Evolutionary conservation across 2,888 invertebrate genomes (phyloP).

Genomic region (Glyphotaelius pellucidus): DNA sequence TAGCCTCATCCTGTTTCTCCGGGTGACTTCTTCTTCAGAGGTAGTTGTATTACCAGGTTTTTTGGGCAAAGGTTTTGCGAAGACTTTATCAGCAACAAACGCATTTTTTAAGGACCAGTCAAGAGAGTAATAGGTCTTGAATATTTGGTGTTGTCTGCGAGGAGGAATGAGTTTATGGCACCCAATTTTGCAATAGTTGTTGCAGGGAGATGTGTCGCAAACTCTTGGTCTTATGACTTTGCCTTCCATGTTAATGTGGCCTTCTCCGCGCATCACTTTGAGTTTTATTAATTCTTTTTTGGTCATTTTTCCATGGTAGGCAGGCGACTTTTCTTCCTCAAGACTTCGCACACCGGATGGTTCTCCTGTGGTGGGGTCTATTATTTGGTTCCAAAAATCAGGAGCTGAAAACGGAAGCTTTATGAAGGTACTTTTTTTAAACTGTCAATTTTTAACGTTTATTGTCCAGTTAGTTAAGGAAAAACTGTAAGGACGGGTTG

Average conservation of each 20-base stretch:
- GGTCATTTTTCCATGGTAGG: background rate
- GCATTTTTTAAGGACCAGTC: conserved; percentile 43
- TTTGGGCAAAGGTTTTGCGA: conserved; percentile 8
- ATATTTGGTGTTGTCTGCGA: conserved; percentile 9
- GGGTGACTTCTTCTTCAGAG: background rate
- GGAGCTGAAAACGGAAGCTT: background rate
- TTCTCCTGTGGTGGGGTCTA: background rate
- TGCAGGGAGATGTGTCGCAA: background rate
- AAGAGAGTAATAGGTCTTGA: conserved; percentile 35
- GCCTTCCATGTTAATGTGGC: background rate
- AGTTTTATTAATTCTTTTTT: conserved; percentile 9
- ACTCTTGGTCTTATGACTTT: conserved; percentile 17
- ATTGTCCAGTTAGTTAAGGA: too few species aligned
- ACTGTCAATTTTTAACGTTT: background rate
- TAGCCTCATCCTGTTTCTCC: conserved; percentile 7
- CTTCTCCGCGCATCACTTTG: conserved; percentile 29
- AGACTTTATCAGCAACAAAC: background rate
- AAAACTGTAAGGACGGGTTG: too few species aligned
- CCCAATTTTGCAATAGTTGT: conserved; percentile 2
- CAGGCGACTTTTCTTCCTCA: background rate
- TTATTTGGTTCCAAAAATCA: background rate
- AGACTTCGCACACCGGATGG: background rate
- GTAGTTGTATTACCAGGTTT: background rate
- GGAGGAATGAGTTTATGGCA: conserved; percentile 27
- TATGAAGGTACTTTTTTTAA: background rate